Base-by-base conservation (phyloP, 2,888 invertebrate species). In the Tanaodytes sp. region DNA sequence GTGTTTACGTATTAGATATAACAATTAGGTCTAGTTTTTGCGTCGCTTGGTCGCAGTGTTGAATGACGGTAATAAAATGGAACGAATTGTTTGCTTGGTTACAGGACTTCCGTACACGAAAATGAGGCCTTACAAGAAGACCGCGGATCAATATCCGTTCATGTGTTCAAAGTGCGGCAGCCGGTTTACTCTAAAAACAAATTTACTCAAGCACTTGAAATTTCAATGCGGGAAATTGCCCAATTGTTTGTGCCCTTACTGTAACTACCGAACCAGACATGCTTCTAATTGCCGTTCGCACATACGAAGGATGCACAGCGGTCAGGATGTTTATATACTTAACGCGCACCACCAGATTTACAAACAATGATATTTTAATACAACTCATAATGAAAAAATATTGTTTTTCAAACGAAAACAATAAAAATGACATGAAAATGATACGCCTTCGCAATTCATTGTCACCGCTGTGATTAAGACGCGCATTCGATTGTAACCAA, bases 191-290 rank as follows among this genome's bases (percentile, higher is more conserved):
- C 36, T 61, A 12, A 40, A 42, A 16, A 61, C 61, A 9, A 61
- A 61, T 43, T 30, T 61, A 15, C 36, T 31, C 2, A 61, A 43
- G 9, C 61, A 61, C 16, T 72, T 80, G 11, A 81, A 81, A 70
- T 82, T 82, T 69, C 82, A 82, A 63, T 86, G 85, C 61, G 85
- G 85, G 6, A 80, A 82, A 59, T 72, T 75, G 45, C 84, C 84
- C 0, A 77, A 81, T 48, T 84, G 83, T 69, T 78, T 79, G 48
- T 85, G 85, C 71, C 84, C 84, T 0, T 80, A 83, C 51, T 85
- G 85, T 58, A 68, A 77, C 15, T 82, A 85, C 66, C 77, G 80
- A n/a, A 81, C 84, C 8, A 82, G 79, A 54, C 82, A 84, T 36
- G 77, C 83, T 2, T 82, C 83, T 11, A 84, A 84, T 58, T 81